These are phyloP conservation scores for Hippocampus zosterae DNA, from an alignment of 2,113 vertebrate species.

Conservation along the genomic window DNA sequence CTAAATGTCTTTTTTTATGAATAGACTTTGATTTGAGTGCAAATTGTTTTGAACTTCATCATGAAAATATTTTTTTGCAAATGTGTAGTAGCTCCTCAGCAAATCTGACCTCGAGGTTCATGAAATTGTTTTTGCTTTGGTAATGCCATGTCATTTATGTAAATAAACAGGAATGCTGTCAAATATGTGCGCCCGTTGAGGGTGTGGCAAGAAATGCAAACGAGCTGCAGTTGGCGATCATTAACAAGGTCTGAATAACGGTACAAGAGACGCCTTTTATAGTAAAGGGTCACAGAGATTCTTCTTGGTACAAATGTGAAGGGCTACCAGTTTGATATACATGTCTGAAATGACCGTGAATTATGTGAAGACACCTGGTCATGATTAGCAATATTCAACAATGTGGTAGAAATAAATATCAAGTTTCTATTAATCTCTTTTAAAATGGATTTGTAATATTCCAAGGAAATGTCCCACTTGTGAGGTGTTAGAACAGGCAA, in stretches of 20 bases:
- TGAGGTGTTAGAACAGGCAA: too few species aligned
- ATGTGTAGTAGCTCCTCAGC: neutral
- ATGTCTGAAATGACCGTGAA: too few species aligned
- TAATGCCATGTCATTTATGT: constrained; percentile 12
- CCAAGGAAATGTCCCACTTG: too few species aligned
- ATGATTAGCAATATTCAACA: too few species aligned
- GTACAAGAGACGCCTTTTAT: neutral
- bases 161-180: constrained; percentile 33
- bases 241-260: neutral
- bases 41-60: constrained; percentile 14
- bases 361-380: too few species aligned
- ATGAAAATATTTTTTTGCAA: constrained; percentile 7
- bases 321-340: too few species aligned
- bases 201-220: neutral
- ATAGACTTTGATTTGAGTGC: constrained; percentile 3
- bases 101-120: constrained; percentile 12
- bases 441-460: too few species aligned
- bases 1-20: neutral
- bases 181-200: neutral
- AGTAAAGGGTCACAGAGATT: neutral
- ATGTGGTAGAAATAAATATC: too few species aligned
- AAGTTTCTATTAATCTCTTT: too few species aligned
- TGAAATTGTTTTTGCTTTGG: constrained; percentile 8
- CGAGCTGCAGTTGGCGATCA: neutral
- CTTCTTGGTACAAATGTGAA: too few species aligned